Evolutionary conservation across 2,888 invertebrate genomes (phyloP), one percentile per base, ranked within the genome.

Genomic region (Lycocerus yunnanus): DNA sequence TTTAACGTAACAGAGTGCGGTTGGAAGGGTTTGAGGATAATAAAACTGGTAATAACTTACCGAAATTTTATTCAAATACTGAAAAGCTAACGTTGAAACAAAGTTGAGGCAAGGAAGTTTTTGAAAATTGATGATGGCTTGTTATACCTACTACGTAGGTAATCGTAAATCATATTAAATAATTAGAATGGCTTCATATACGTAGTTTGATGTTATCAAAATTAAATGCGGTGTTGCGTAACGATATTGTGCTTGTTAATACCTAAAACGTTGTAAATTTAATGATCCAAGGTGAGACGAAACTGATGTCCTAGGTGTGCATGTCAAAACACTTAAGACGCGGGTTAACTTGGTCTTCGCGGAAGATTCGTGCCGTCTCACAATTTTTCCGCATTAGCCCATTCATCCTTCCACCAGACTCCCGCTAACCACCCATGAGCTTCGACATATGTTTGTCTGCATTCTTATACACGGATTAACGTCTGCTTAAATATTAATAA

Each of bases 281-380:
- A 74, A 74, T 68, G 71, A 71, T 66, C 70, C 68, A 77, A 70
- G 67, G 70, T 68, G 72, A 72, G 67, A 74, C 74, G 71, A 72
- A 72, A 75, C 60, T 15, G 69, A 73, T 74, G 71, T 72, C 70
- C 74, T 72, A 71, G 72, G 43, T 68, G 76, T 72, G 43, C 75
- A 73, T 77, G 76, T 69, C 72, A 72, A 68, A 72, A 71, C 75
- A 76, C 74, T 71, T 60, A 68, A 73, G 74, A 74, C 77, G 76
- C 76, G 78, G 75, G 78, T 79, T 77, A 77, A 68, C 67, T 61
- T 67, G 71, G 65, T 70, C 71, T 82, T 82, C 82, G 81, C 77
- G 80, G 82, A 82, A 82, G 79, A 77, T 71, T 69, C 80, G 78
- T 79, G 80, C 77, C 81, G 81, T 81, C 79, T 80, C 82, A 81